These are phyloP conservation scores for Oriolus oriolus DNA, from an alignment of 2,113 vertebrate species.

Conservation along the genomic window DNA sequence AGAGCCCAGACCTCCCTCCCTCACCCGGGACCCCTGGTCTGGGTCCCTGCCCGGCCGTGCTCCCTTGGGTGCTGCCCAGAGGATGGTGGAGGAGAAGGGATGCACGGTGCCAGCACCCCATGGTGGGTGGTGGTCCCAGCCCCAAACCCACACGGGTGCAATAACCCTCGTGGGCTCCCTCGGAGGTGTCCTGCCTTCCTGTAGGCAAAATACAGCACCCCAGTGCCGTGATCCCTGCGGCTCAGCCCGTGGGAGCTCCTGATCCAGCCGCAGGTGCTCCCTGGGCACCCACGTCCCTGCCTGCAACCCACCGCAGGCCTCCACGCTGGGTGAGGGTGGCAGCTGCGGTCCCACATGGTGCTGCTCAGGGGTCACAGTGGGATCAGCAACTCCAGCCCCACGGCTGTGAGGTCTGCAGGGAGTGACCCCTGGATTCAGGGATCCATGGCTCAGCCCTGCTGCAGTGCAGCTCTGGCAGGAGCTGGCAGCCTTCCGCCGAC, in stretches of 20 bases:
- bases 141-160: rapidly evolving
- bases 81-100: neutral
- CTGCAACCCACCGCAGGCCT: neutral
- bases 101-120: neutral
- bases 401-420: neutral
- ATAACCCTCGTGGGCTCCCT: neutral
- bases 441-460: neutral
- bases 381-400: neutral
- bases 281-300: neutral
- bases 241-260: neutral
- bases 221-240: rapidly evolving
- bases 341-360: rapidly evolving
- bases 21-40: neutral
- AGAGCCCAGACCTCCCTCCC: neutral
- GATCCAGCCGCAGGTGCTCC: neutral
- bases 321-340: rapidly evolving
- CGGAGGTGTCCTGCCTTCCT: neutral
- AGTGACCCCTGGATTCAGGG: neutral
- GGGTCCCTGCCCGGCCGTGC: neutral
- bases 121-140: rapidly evolving
- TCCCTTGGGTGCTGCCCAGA: neutral
- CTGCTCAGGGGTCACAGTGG: neutral
- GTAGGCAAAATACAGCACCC: rapidly evolving
- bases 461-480: slow-evolving; percentile 8
- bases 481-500: neutral